Base-by-base conservation (phyloP, 2,888 invertebrate genomes). In the Leucoptera coffeella region DNA sequence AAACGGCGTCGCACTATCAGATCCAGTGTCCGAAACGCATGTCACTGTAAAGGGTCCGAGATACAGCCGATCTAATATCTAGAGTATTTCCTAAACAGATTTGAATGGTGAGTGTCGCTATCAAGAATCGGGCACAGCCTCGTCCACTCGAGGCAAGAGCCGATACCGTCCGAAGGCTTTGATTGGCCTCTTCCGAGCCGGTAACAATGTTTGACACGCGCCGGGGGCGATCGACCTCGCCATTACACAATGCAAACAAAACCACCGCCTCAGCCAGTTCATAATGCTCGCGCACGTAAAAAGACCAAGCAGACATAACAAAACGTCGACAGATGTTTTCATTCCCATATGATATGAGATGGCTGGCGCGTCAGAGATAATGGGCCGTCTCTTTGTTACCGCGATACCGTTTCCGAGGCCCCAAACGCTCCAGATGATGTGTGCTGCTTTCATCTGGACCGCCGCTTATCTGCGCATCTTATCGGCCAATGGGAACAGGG, bases 401-500 rank as follows among this genome's bases (percentile, higher is more conserved):
- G 17, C 41, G 50, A 58, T 59, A 59, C 51, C 50, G 53, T 59
- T 58, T 53, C 56, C 59, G 58, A 55, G 58, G 58, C 51, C 50
- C 44, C 41, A 53, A 57, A 23, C 44, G 46, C 43, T 50, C 45
- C 45, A 47, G 50, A 49, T 45, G 61, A 61, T 55, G 57, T 47
- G 54, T 56, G 50, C 43, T n/a, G 49, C 61, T 67, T 61, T 64
- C 52, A 65, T 54, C 53, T 57, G 50, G 42, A 47, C 57, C 61
- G 61, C 57, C 46, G 17, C 7, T 62, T 65, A 65, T 64, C 65
- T 50, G 56, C 57, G 57, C 51, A 67, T 69, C 67, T 67, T 58
- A 67, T 69, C 67, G 56, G 54, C 62, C 64, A 58, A 62, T 64
- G 62, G 55, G 65, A 65, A 64, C 61, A 50, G 65, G 54, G 48